Conservation (phyloP, 2,797 vertebrate genomes). For the Cirrhinus mrigala region DNA sequence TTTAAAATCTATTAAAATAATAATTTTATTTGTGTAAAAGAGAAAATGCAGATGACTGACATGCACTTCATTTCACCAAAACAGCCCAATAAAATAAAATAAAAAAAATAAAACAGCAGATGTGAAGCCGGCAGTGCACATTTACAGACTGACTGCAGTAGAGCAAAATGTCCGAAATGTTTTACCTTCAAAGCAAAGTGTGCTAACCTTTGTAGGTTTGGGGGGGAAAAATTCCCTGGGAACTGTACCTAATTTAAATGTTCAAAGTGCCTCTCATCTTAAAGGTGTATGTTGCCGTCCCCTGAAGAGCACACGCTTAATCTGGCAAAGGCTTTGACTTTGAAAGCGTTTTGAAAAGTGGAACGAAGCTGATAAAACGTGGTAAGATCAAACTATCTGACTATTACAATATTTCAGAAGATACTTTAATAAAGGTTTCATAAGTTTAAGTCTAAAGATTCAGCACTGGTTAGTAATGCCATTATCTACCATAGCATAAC, state of each 20-base stretch:
- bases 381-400: slow-evolving; percentile 34
- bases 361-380: slow-evolving; percentile 49
- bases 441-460: background rate
- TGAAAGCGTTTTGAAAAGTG: slow-evolving; percentile 44
- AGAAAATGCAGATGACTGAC: background rate
- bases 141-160: background rate
- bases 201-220: background rate
- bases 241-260: slow-evolving; percentile 41
- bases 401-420: background rate
- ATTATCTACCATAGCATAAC: slow-evolving; percentile 14
- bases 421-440: slow-evolving; percentile 19
- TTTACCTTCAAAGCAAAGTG: slow-evolving; percentile 18
- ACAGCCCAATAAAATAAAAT: background rate
- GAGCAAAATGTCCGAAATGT: background rate
- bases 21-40: background rate
- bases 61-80: background rate
- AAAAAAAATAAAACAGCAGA: background rate
- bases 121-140: no score
- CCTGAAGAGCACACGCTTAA: slow-evolving; percentile 38
- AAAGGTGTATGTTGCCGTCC: slow-evolving; percentile 53
- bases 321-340: slow-evolving; percentile 39
- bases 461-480: slow-evolving; percentile 7
- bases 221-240: background rate
- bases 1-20: background rate
- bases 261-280: slow-evolving; percentile 56